A percentile compares a stretch with the other conserved stretches of the same genome.
These are phyloP conservation scores for Synanthedon myopaeformis DNA, from an alignment of 2,888 invertebrate genomes.

Conservation along the genomic window DNA sequence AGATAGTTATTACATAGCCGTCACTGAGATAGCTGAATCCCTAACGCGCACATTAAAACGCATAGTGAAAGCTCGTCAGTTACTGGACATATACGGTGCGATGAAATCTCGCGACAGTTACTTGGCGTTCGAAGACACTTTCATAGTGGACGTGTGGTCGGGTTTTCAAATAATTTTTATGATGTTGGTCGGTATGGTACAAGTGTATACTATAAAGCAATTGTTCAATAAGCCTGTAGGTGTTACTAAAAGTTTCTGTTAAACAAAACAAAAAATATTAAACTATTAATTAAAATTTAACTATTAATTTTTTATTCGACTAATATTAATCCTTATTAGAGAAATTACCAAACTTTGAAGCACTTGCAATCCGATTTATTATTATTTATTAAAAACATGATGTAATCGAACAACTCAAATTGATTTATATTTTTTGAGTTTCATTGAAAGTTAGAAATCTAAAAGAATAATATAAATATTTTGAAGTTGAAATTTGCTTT, in stretches of 20 bases:
- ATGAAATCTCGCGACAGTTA: slow-evolving; percentile 86
- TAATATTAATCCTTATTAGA: neutral
- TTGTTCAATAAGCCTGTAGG: slow-evolving; percentile 27
- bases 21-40: slow-evolving; percentile 72
- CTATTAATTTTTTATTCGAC: neutral
- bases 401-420: no score
- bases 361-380: no score
- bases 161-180: slow-evolving; percentile 79
- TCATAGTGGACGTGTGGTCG: slow-evolving; percentile 85
- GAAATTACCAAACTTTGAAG: no score
- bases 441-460: no score
- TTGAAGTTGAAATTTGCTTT: no score
- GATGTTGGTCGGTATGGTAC: slow-evolving; percentile 78
- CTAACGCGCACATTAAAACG: slow-evolving; percentile 73
- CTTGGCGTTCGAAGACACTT: slow-evolving; percentile 81
- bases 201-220: slow-evolving; percentile 82
- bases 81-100: slow-evolving; percentile 77
- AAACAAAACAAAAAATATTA: neutral
- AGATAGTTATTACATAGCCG: slow-evolving; percentile 37
- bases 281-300: neutral
- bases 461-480: no score
- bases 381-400: no score
- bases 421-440: no score
- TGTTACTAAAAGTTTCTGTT: slow-evolving; percentile 1
- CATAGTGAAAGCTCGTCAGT: slow-evolving; percentile 73